Conservation (phyloP, 2,797 vertebrate genomes). For the Anas bahamensis region DNA sequence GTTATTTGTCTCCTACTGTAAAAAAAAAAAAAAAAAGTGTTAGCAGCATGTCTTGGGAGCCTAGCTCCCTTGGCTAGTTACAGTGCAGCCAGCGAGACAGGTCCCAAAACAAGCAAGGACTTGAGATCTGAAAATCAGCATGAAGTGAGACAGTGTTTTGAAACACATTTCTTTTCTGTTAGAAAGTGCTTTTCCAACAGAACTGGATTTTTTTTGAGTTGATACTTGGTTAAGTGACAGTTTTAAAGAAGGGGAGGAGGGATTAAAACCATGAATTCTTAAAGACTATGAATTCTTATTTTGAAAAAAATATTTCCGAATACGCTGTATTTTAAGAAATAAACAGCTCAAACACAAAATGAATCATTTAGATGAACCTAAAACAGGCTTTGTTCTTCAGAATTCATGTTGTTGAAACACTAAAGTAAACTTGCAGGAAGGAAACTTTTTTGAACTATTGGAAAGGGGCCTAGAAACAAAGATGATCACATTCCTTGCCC, state of each 20-base stretch:
- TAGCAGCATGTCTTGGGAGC: neutral
- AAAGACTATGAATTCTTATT: neutral
- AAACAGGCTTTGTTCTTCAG: neutral
- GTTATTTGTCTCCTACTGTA: slow-evolving; percentile 38
- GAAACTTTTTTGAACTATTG: neutral
- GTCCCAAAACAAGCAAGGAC: neutral
- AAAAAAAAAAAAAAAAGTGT: neutral
- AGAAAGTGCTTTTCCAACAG: neutral
- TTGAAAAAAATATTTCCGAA: neutral
- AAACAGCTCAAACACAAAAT: neutral
- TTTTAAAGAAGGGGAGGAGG: neutral
- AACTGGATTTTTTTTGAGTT: neutral
- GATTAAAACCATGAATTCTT: neutral
- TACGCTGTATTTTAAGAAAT: neutral
- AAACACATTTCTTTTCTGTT: neutral
- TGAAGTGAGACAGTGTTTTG: neutral
- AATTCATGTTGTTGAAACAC: neutral
- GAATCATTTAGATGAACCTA: neutral
- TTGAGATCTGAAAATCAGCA: neutral
- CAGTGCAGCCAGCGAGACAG: neutral
- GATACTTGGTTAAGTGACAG: neutral
- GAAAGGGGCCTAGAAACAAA: neutral
- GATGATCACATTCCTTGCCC: neutral
- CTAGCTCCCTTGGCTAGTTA: neutral
- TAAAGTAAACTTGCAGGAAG: neutral